Evolutionary conservation across 2,113 vertebrate species (phyloP).

Genomic region (Lophura nycthemera): DNA sequence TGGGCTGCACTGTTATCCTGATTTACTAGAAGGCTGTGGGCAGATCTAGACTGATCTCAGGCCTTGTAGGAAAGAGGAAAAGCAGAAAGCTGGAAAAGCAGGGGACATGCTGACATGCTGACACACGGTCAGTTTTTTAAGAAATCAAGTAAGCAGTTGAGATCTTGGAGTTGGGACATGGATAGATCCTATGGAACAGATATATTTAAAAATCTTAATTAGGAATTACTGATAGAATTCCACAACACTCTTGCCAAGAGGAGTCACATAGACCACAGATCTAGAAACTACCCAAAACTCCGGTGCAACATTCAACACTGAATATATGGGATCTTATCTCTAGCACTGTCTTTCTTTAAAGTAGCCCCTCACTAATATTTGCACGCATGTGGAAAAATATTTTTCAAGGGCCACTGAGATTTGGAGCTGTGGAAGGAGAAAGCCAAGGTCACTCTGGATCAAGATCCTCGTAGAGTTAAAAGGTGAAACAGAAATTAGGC

Average conservation of each 20-base stretch:
- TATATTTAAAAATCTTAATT: constrained; percentile 39
- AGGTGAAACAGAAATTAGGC: constrained; percentile 37
- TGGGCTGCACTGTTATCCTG: background rate
- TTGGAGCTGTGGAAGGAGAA: background rate
- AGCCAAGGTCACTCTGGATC: constrained; percentile 10
- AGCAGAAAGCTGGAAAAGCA: background rate
- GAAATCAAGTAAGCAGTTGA: background rate
- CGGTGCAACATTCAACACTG: background rate
- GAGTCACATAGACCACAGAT: constrained; percentile 1
- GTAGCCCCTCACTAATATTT: background rate
- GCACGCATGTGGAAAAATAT: background rate
- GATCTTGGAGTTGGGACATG: background rate
- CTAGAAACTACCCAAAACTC: background rate
- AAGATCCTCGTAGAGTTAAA: constrained; percentile 14
- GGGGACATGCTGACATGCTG: background rate
- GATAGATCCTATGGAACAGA: background rate
- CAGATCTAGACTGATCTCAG: background rate
- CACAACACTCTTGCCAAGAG: background rate
- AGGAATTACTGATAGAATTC: constrained; percentile 16
- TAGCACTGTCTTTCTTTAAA: background rate
- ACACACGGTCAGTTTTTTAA: background rate
- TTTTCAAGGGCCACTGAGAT: background rate
- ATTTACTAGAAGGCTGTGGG: background rate
- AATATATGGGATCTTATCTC: background rate
- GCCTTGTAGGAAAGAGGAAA: background rate